Conservation (phyloP, 1,140 invertebrate species). For the Drosophila pandora region DNA sequence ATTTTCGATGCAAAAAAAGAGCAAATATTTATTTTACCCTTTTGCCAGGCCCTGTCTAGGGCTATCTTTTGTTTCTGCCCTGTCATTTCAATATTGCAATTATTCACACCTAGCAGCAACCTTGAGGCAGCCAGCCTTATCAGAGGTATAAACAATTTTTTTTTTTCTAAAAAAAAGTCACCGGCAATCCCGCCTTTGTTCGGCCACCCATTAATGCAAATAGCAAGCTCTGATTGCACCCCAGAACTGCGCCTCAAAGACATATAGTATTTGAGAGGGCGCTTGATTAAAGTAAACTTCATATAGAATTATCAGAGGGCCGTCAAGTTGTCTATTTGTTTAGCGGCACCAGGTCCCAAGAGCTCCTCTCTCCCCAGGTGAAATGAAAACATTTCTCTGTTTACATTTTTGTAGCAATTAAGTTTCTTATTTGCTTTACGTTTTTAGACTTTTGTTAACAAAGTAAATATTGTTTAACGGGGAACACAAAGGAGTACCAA, state of each 20-base stretch:
- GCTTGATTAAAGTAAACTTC: slow-evolving; percentile 74
- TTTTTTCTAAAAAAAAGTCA: neutral
- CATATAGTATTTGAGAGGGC: neutral
- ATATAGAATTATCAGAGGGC: slow-evolving; percentile 62
- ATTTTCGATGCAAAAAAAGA: neutral
- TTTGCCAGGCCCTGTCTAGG: slow-evolving; percentile 13
- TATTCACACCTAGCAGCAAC: slow-evolving; percentile 14
- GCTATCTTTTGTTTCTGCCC: slow-evolving; percentile 27
- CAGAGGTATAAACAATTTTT: slow-evolving; percentile 10
- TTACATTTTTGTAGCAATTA: slow-evolving; percentile 66
- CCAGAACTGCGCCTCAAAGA: slow-evolving; percentile 57
- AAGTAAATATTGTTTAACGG: slow-evolving; percentile 52
- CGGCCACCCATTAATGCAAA: slow-evolving; percentile 61
- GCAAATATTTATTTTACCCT: slow-evolving; percentile 14
- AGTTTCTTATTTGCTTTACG: slow-evolving; percentile 54
- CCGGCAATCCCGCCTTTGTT: slow-evolving; percentile 13
- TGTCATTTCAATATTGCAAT: slow-evolving; percentile 30
- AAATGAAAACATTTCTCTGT: slow-evolving; percentile 43
- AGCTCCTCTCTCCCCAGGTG: slow-evolving; percentile 8
- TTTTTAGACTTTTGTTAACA: slow-evolving; percentile 42
- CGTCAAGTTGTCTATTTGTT: slow-evolving; percentile 52
- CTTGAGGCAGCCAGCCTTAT: slow-evolving; percentile 16
- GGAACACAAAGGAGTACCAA: slow-evolving; percentile 15
- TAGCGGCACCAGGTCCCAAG: slow-evolving; percentile 59
- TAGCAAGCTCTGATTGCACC: slow-evolving; percentile 57